A percentile compares a stretch with the other conserved stretches of the same genome.
Conservation (phyloP, 2,888 invertebrate species). For the Gibbula magus region DNA sequence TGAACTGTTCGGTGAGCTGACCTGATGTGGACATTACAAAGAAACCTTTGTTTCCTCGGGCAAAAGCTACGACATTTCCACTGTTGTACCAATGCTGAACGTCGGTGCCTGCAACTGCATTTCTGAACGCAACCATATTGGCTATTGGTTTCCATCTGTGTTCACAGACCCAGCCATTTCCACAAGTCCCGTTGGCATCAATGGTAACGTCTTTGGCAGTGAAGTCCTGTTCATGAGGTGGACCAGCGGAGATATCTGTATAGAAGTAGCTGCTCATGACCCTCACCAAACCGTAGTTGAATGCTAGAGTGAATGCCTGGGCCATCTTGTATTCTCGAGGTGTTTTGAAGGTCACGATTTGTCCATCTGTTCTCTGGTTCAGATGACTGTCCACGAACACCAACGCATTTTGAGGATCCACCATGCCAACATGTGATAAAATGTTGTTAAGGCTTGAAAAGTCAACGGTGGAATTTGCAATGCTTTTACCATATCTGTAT, state of each 20-base stretch:
- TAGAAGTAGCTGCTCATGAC: slow-evolving; percentile 90
- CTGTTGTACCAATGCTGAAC: slow-evolving; percentile 66
- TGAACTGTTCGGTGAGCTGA: slow-evolving; percentile 57
- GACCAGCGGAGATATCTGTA: slow-evolving; percentile 50
- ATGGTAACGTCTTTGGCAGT: slow-evolving; percentile 65
- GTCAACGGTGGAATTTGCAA: slow-evolving; percentile 54
- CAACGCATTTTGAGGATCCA: slow-evolving; percentile 77
- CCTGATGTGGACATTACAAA: slow-evolving; percentile 68
- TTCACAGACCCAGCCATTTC: slow-evolving; percentile 72
- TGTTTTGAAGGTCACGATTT: slow-evolving; percentile 54
- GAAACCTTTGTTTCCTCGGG: slow-evolving; percentile 69
- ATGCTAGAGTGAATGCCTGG: slow-evolving; percentile 89
- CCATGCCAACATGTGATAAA: slow-evolving; percentile 65
- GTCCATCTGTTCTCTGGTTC: slow-evolving; percentile 83
- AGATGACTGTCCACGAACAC: slow-evolving; percentile 94
- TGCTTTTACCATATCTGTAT: slow-evolving; percentile 79
- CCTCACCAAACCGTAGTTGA: slow-evolving; percentile 79
- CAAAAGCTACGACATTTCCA: slow-evolving; percentile 67
- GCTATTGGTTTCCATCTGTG: slow-evolving; percentile 70
- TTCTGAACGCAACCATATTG: slow-evolving; percentile 72
- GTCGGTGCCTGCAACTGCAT: slow-evolving; percentile 61
- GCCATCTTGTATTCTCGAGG: slow-evolving; percentile 77
- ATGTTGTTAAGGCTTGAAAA: slow-evolving; percentile 55
- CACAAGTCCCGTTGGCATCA: slow-evolving; percentile 63
- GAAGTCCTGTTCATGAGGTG: slow-evolving; percentile 59